These are phyloP conservation scores for Lordiphosa mommai DNA, from an alignment of 1,140 invertebrate species.

Conservation along the genomic window DNA sequence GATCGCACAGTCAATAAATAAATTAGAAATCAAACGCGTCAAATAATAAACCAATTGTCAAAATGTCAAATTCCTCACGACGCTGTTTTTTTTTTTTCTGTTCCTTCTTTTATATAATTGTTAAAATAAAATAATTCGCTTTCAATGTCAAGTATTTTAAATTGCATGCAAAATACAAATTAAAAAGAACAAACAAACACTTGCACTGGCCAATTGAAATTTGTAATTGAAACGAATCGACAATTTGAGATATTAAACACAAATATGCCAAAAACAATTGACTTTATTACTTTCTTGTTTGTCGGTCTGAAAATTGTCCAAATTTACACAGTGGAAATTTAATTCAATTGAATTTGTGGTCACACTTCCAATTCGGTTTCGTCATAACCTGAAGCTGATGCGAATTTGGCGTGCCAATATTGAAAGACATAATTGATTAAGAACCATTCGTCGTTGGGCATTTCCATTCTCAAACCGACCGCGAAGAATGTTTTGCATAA, in stretches of 20 bases:
- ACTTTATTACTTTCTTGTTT: slow-evolving; percentile 35
- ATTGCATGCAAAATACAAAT: slow-evolving; percentile 52
- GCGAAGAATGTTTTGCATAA: slow-evolving; percentile 36
- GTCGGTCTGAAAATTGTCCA: slow-evolving; percentile 38
- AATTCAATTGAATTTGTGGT: slow-evolving; percentile 65
- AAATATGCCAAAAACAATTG: slow-evolving; percentile 52
- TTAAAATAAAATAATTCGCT: slow-evolving; percentile 49
- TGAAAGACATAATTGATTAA: slow-evolving; percentile 34
- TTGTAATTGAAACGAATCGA: slow-evolving; percentile 62
- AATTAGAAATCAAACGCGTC: slow-evolving; percentile 32
- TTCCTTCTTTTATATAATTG: slow-evolving; percentile 22
- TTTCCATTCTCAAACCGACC: slow-evolving; percentile 7
- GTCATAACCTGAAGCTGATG: slow-evolving; percentile 50
- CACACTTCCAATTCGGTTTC: slow-evolving; percentile 60
- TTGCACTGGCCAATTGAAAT: slow-evolving; percentile 58
- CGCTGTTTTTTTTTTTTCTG: slow-evolving; percentile 21
- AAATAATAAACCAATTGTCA: slow-evolving; percentile 47
- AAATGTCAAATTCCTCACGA: slow-evolving; percentile 62
- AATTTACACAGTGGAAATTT: slow-evolving; percentile 40
- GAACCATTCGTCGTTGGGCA: slow-evolving; percentile 1
- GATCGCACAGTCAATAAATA: slow-evolving; percentile 36
- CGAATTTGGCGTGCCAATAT: slow-evolving; percentile 59
- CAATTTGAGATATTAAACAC: slow-evolving; percentile 61
- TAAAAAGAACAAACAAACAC: slow-evolving; percentile 18
- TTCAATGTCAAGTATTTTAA: slow-evolving; percentile 51